Base-by-base conservation (phyloP, 2,113 vertebrate species). In the Origma solitaria region DNA sequence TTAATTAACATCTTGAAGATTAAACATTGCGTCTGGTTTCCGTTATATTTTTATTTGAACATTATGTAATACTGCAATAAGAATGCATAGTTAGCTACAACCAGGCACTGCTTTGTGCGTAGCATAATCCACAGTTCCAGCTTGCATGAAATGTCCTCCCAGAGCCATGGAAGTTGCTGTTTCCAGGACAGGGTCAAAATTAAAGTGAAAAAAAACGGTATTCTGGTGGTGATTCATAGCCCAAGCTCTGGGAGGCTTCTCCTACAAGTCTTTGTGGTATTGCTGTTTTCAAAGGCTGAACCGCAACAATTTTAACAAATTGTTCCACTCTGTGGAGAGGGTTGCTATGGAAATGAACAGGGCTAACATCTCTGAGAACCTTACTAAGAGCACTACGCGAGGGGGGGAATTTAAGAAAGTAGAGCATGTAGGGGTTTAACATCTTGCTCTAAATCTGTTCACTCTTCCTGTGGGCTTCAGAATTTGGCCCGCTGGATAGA, bases 281-380 rank as follows among this genome's bases (percentile, higher is more conserved):
- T n/a, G 28, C 64, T 78, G 38, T 80, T 94, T 93, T 75, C 72
- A 83, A 86, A 90, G 72, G 21, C 71, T 75, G 79, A 93, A 88
- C 88, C 6, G 30, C 79, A 88, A 92, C 60, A 90, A 79, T 86
- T 95, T 92, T 73, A 80, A 92, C 58, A 83, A 88, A 80, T 56
- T 81, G 60, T 88, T 95, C 68, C 51, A 60, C 68, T 93, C 68
- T 45, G 60, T 2, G 1, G 45, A 70, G 28, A 78, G 64, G 50
- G 94, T 95, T 96, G 94, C 95, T 95, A 96, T 95, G 93, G 96
- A 96, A 95, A 96, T 95, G 79, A 88, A 68, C 35, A 82, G 27
- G 80, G 70, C 83, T 92, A 61, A 77, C 49, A 17, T 88, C 76
- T 61, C 57, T n/a, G 49, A 75, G 69, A 95, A 50, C 82, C 44